Evolutionary conservation across 2,888 invertebrate genomes (phyloP), one percentile per base, ranked within the genome.

Genomic region (Platycheirus albimanus): DNA sequence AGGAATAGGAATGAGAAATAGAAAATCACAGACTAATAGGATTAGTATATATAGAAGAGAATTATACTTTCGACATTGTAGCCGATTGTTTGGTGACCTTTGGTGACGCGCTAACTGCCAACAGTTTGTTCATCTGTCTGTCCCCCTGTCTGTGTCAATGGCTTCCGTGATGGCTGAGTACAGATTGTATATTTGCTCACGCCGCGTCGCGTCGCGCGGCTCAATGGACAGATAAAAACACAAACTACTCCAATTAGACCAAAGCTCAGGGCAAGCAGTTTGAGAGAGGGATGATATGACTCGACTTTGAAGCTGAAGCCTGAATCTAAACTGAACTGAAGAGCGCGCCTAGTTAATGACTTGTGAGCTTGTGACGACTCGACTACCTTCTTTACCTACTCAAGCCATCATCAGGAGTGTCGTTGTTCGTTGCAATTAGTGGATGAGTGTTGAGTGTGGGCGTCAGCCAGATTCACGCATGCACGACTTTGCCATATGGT

Each of bases 401-500:
- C 63, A 78, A 51, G 20, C 54, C 63, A 54, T 67, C 47, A 66
- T 38, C 61, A 17, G 49, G 67, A 63, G 63, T 83, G 77, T 78
- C 72, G 61, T 64, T 78, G 72, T 69, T 83, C 52, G 51, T 30
- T 78, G 83, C 83, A 83, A 83, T 83, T 83, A 83, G 83, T 64
- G 83, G 51, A 78, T 64, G 83, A 78, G 78, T 78, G 83, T 74
- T 74, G 64, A 69, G 63, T 38, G 83, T 83, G 69, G 83, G 83
- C 78, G 83, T 83, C 78, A 78, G 63, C 83, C 64, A 78, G 83
- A 78, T 78, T 74, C 83, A 83, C 83, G 83, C 78, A 83, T 83
- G 69, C 83, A 83, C 83, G 83, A 83, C 78, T 83, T 74, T 64
- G 78, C 67, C 72, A 78, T 83, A 83, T 83, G 83, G 83, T 83